Evolutionary conservation across 2,113 vertebrate genomes (phyloP).

Genomic region (Lynx canadensis): DNA sequence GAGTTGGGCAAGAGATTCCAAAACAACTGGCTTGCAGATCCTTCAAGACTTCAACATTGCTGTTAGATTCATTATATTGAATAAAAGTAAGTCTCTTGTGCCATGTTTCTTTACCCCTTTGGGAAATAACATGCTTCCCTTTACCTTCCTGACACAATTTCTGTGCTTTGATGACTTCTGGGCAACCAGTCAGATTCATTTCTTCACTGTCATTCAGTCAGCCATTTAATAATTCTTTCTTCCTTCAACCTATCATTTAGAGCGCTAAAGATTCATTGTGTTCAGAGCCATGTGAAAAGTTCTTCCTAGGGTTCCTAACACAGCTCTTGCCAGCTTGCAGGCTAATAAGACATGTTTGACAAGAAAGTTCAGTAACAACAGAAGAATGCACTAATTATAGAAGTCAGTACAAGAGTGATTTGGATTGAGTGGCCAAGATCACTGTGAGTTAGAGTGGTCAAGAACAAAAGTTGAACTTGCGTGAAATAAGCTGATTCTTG

Average conservation of each 20-base stretch:
- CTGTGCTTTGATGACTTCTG: slow-evolving; percentile 39
- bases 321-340: neutral
- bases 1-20: neutral
- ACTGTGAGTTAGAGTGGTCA: neutral
- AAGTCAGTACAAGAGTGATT: neutral
- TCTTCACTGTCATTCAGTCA: neutral
- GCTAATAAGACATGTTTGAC: neutral
- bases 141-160: neutral
- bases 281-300: neutral
- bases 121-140: neutral
- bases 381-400: neutral
- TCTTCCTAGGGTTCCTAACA: neutral
- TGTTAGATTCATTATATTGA: neutral
- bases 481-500: neutral
- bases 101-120: neutral
- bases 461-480: neutral
- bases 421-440: neutral
- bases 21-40: neutral
- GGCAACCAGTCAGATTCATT: slow-evolving; percentile 19
- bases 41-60: neutral
- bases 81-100: neutral
- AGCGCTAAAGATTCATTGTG: neutral
- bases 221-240: slow-evolving; percentile 7
- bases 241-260: slow-evolving; percentile 21
- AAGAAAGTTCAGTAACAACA: neutral